Evolutionary conservation across 2,797 vertebrate species (phyloP).

Genomic region (Coracias cyanogaster): DNA sequence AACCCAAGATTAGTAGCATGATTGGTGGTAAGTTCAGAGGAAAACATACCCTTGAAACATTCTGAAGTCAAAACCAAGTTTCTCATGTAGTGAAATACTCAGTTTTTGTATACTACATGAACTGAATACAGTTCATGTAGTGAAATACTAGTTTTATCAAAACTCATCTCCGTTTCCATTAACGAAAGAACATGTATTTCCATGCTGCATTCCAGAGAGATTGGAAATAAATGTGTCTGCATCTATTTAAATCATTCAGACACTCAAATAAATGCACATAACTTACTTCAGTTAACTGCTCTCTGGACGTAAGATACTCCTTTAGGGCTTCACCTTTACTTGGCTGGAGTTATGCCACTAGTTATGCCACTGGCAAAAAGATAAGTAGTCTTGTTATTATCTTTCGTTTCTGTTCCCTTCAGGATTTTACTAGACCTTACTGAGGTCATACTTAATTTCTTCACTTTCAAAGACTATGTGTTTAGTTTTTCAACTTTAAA

Average conservation of each 20-base stretch:
- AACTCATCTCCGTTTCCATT: not conserved
- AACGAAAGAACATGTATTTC: not conserved
- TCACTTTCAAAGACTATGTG: not conserved
- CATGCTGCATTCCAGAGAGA: not conserved
- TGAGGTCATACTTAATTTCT: slow-evolving; percentile 19
- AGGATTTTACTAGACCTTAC: slow-evolving; percentile 13
- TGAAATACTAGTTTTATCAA: not conserved
- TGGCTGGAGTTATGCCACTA: not conserved
- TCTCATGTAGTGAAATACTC: not conserved
- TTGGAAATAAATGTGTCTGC: not conserved
- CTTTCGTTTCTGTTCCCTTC: slow-evolving; percentile 17
- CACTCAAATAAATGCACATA: slow-evolving; percentile 45
- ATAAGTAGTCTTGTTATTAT: not conserved
- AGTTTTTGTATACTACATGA: too few relatives aligned
- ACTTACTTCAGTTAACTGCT: not conserved
- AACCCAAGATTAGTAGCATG: not conserved
- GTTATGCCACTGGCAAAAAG: slow-evolving; percentile 21
- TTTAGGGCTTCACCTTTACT: slow-evolving; percentile 31
- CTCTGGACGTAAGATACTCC: not conserved
- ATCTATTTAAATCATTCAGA: slow-evolving; percentile 29
- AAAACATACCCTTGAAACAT: not conserved
- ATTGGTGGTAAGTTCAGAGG: not conserved
- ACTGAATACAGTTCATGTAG: too few relatives aligned
- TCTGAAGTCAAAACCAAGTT: not conserved
- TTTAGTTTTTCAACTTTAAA: slow-evolving; percentile 20